A percentile compares a stretch with the other conserved stretches of the same genome.
Evolutionary conservation across 2,113 vertebrate species (phyloP).

Genomic region (Erinaceus europaeus): DNA sequence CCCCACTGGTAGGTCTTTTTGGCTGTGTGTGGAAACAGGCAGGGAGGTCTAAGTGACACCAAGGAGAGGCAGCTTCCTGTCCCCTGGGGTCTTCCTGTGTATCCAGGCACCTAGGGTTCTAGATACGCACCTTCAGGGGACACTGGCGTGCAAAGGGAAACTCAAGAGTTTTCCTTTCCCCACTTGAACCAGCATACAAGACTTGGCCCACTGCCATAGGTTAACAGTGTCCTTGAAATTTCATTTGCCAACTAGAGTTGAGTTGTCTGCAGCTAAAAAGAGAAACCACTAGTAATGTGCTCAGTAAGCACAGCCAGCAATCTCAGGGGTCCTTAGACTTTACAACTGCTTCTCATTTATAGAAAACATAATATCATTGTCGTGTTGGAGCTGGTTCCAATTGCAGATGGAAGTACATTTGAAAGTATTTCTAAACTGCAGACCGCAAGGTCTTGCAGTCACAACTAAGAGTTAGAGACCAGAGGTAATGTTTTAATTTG

Average conservation of each 20-base stretch:
- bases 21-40: not conserved
- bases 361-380: slow-evolving; percentile 15
- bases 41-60: not conserved
- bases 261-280: not conserved
- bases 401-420: not conserved
- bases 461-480: not conserved
- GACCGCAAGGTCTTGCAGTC: not conserved
- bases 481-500: not conserved
- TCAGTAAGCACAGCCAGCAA: not conserved
- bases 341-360: slow-evolving; percentile 34
- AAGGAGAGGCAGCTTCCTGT: not conserved
- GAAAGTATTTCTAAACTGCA: not conserved
- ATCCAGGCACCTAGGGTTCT: not conserved
- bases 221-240: not conserved
- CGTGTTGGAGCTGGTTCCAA: not conserved
- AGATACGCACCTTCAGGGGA: not conserved
- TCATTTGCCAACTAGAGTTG: not conserved
- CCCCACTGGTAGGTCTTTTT: too few relatives aligned
- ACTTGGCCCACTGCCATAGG: not conserved
- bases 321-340: not conserved
- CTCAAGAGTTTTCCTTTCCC: not conserved
- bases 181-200: not conserved
- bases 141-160: not conserved
- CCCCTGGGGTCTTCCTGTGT: not conserved
- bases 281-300: not conserved